Base-by-base conservation (phyloP, 2,113 vertebrate genomes). In the Sorex araneus region DNA sequence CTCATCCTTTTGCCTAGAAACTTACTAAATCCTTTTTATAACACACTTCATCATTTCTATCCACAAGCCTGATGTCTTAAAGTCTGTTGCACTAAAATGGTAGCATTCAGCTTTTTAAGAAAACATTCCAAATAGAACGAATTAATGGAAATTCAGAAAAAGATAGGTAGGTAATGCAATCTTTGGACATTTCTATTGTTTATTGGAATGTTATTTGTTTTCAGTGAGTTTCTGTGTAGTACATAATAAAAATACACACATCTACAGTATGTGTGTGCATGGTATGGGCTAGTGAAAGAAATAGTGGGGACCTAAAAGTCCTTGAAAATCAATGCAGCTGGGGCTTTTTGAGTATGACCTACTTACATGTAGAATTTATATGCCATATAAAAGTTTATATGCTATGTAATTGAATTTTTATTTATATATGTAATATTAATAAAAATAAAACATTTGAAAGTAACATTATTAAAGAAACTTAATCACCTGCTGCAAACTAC, bases 21-120 rank as follows among this genome's bases (percentile, higher is more conserved):
- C 78, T 50, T 28, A 88, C 18, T 87, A 80, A 97, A 97, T 82
- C 60, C 1, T 95, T 96, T 94, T 90, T 94, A 87, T 79, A 92
- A 16, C 28, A 8, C 43, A 50, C 57, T 95, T 93, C 64, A 64
- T 89, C 43, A 73, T 92, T 84, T 74, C 21, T 34, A 82, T 80
- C 74, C 40, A 88, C 74, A 71, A 25, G 15, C 63, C 64, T 89
- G 77, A 92, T 78, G 74, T 8, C 63, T 79, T 75, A 84, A 60
- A 93, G 40, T 69, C 40, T 87, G 67, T 80, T 81, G 67, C 30
- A 69, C 66, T 84, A 69, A 86, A 93, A 79, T 90, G 63, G 40
- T 76, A 85, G 50, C 70, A 12, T 28, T 81, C 28, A 27, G 28
- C 11, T 94, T 89, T 96, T 70, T 43, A 12, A 94, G 9, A 66